A percentile compares a stretch with the other conserved stretches of the same genome.
Evolutionary conservation across 2,888 invertebrate species (phyloP).

Genomic region (Drosophila mimetica): DNA sequence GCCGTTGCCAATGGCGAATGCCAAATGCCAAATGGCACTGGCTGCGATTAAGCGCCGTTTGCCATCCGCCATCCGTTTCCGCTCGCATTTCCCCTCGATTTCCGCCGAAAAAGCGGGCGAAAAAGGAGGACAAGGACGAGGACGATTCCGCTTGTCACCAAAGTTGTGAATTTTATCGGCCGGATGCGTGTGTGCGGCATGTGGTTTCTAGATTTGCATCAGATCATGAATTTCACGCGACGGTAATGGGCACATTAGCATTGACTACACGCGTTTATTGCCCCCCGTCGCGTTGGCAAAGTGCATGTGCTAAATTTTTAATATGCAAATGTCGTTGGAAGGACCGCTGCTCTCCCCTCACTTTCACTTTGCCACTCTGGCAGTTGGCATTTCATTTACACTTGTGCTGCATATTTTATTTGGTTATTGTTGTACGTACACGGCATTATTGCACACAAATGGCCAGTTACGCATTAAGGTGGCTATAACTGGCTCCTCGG

Average conservation of each 20-base stretch:
- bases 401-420: slow-evolving; percentile 78
- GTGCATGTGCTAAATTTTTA: slow-evolving; percentile 78
- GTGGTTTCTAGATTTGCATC: slow-evolving; percentile 71
- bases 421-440: slow-evolving; percentile 47
- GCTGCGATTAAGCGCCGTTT: slow-evolving; percentile 35
- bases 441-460: slow-evolving; percentile 70
- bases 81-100: neutral
- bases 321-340: slow-evolving; percentile 65
- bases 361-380: slow-evolving; percentile 33
- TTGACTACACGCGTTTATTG: slow-evolving; percentile 73
- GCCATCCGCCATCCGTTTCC: slow-evolving; percentile 7
- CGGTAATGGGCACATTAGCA: slow-evolving; percentile 76
- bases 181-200: slow-evolving; percentile 68
- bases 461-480: slow-evolving; percentile 67
- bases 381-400: slow-evolving; percentile 73
- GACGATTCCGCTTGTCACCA: slow-evolving; percentile 61
- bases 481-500: slow-evolving; percentile 27
- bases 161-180: slow-evolving; percentile 76
- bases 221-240: slow-evolving; percentile 77
- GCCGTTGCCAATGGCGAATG: slow-evolving; percentile 43
- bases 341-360: neutral
- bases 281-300: slow-evolving; percentile 22
- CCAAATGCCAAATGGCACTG: slow-evolving; percentile 23
- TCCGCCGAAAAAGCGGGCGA: neutral
- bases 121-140: slow-evolving; percentile 5